phyloP scores from a whole-genome alignment of 2,113 vertebrate genomes.

The Boleophthalmus pectinirostris region DNA sequence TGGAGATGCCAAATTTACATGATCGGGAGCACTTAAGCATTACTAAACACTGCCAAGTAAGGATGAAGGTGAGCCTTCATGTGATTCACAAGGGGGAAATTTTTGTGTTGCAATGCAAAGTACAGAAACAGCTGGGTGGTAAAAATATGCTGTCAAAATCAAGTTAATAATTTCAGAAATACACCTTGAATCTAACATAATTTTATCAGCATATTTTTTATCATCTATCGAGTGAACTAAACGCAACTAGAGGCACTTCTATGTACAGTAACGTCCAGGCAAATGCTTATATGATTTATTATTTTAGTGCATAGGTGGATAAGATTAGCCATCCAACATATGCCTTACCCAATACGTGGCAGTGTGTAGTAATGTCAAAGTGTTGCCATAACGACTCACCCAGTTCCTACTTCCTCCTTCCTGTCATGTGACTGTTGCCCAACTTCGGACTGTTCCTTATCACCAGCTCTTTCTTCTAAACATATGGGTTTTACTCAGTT shows the following conservation, averaged over 20 bases:
- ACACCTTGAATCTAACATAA: too few species aligned
- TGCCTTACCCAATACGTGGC: background rate
- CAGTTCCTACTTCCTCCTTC: constrained; percentile 37
- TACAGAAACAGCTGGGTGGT: too few species aligned
- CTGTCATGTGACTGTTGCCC: constrained; percentile 24
- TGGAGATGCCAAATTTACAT: background rate
- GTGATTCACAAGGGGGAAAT: too few species aligned
- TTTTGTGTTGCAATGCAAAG: too few species aligned
- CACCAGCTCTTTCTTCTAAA: constrained; percentile 40
- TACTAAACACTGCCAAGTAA: background rate
- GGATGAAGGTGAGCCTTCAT: background rate
- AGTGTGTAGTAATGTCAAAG: constrained; percentile 1
- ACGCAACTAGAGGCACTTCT: too few species aligned
- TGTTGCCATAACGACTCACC: background rate
- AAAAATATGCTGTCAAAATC: too few species aligned
- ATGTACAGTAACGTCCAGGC: too few species aligned
- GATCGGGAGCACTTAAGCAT: background rate
- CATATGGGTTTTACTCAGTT: constrained; percentile 9
- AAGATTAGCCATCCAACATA: background rate
- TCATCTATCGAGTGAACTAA: too few species aligned
- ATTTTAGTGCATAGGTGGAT: background rate
- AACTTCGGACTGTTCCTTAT: constrained; percentile 34
- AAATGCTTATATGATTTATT: background rate
- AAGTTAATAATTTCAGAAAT: too few species aligned
- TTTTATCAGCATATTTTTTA: too few species aligned